Base-by-base conservation (phyloP, 2,888 invertebrate species). In the Leptopilina drosophilae region DNA sequence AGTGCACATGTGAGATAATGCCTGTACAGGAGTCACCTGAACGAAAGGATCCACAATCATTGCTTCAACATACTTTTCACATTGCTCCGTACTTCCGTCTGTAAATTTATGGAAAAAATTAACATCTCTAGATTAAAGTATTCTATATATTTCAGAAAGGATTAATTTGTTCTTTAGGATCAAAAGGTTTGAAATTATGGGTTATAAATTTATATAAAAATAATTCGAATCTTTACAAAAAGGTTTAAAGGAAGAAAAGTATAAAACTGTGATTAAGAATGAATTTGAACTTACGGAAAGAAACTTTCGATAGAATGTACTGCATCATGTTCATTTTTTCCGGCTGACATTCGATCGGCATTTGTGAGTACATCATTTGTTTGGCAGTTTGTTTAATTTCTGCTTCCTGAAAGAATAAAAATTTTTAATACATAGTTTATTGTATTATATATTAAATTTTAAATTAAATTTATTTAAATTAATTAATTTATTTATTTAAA, bases 1-100 rank as follows among this genome's bases (percentile, higher is more conserved):
- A 33, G 84, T 81, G 0, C 86, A 46, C 82, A 90, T 85, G 20
- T 90, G 85, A 5, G 87, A 83, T 64, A 91, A 80, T 33, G 84
- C 91, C 76, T 84, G 75, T 2, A 84, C 82, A n/a, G 91, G 90
- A 69, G 90, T 90, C 15, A 91, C 87, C 85, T 87, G 82, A 15
- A 88, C 81, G 20, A 84, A 84, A 33, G 90, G 87, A 80, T 88
- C 87, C 12, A 83, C 79, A 85, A 88, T 87, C n/a, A 82, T 77
- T 5, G 87, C 84, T 83, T 88, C 83, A 69, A 85, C 86, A 79
- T 91, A 90, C 78, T 88, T 85, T 59, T 86, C 82, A 77, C 91
- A 91, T 20, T 87, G 84, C 0, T 88, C 85, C 4, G 73, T 82
- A 64, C 79, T 88, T 87, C 76, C 26, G 15, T 78, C 83, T 80